phyloP scores from a whole-genome alignment of 2,888 invertebrate species.

The Phaonia tiefii region DNA sequence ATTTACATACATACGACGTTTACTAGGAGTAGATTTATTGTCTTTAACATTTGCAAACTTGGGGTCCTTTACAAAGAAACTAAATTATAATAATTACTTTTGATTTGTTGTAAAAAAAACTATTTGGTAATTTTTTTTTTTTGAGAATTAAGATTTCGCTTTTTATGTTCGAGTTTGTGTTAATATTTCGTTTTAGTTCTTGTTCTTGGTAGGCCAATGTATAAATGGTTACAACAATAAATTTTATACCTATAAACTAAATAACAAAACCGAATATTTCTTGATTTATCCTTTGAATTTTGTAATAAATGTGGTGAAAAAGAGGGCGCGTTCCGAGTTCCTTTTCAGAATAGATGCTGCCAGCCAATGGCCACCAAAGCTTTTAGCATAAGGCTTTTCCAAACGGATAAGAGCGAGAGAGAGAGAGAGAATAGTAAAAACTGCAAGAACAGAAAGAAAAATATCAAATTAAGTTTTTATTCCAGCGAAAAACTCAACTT shows the following conservation, averaged over 20 bases:
- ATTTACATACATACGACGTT: background rate
- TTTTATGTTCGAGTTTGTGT: conserved; percentile 40
- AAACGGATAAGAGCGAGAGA: too few relatives aligned
- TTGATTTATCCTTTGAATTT: conserved; percentile 32
- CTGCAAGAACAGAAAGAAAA: background rate
- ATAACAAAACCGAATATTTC: conserved; percentile 49
- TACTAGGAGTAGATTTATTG: conserved; percentile 59
- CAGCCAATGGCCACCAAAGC: conserved; percentile 32
- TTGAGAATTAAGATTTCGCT: too few relatives aligned
- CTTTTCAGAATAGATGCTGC: conserved; percentile 13
- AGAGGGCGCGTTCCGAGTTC: conserved; percentile 24
- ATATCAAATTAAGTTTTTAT: background rate
- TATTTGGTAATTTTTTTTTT: too few relatives aligned
- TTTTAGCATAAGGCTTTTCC: conserved; percentile 41
- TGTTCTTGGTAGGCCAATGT: conserved; percentile 43
- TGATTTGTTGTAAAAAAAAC: conserved; percentile 15
- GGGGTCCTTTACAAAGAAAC: background rate
- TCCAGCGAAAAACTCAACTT: conserved; percentile 8
- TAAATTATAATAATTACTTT: background rate
- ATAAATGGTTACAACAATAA: conserved; percentile 31
- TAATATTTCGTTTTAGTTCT: conserved; percentile 18
- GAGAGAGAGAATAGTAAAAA: background rate
- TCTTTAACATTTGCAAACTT: conserved; percentile 47
- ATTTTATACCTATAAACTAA: conserved; percentile 59
- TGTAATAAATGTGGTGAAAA: background rate